Base-by-base conservation (phyloP, 92 coral and sea anemone species). In the Blastomussa wellsi region DNA sequence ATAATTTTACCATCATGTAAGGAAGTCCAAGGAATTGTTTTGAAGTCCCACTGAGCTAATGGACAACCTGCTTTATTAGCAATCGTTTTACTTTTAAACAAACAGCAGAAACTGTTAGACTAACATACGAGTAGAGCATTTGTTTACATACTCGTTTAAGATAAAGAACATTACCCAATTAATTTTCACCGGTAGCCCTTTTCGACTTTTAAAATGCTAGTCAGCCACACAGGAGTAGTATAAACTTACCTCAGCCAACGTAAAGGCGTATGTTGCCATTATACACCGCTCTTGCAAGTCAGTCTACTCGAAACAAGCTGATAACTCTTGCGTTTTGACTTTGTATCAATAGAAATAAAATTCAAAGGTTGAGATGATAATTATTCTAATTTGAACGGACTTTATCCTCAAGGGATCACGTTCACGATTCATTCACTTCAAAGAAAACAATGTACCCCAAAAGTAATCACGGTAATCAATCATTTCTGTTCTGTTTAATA, bases 241-340 rank as follows among this genome's bases (percentile, higher is more conserved):
- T 47, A 7, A 26, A 72, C 86, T 82, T 82, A 82, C 86, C 86
- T 82, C 86, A 33, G 86, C 86, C 55, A 82, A 48, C 4, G 86
- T 82, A 20, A 26, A 72, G 42, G 86, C 71, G 28, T 52, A 72
- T 11, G 74, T 55, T 0, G 48, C 72, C 86, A 82, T 82, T 28
- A 24, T 20, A 74, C 37, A 35, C 14, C 1, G 13, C 26, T 35
- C 26, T 44, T 70, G 24, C 75, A 70, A 20, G 44, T 8, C 75
- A 33, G 20, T 70, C 75, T 37, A 12, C 44, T 6, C 26, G 36
- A 16, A 31, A 62, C 31, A 19, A 32, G n/a, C 11, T 32, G 13
- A 26, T n/a, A 81, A 17, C 29, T 8, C 51, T 48, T 48, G 1
- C 59, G 65, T 47, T 69, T 32, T 41, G 38, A 31, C 65, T 39